Evolutionary conservation across 1,140 invertebrate species (phyloP).

Genomic region (Drosophila parvula): DNA sequence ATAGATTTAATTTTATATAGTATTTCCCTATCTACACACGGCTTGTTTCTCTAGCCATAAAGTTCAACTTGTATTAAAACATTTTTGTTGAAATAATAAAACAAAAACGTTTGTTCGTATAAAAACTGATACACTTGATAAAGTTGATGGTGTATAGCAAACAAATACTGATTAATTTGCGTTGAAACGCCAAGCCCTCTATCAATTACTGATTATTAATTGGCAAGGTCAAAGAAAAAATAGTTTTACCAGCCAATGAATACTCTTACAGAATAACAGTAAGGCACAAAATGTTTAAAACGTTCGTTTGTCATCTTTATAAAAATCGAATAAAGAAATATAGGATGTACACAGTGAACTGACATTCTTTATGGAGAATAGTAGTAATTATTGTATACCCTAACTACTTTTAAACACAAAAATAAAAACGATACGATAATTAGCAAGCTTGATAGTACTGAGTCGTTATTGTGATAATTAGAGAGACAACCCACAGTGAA

Average conservation of each 20-base stretch:
- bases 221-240: not conserved
- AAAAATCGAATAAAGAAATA: not conserved
- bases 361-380: too few species aligned
- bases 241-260: not conserved
- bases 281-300: not conserved
- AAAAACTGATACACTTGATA: not conserved
- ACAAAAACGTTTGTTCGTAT: not conserved
- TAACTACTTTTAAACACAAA: not conserved
- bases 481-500: not conserved
- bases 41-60: not conserved
- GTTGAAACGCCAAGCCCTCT: not conserved
- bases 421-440: not conserved
- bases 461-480: constrained; percentile 6
- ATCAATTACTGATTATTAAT: constrained; percentile 10
- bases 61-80: not conserved
- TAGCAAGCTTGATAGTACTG: not conserved
- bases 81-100: not conserved
- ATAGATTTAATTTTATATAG: not conserved
- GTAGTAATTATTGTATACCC: not conserved
- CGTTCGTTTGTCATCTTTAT: not conserved
- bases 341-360: not conserved
- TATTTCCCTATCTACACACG: not conserved
- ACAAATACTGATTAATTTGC: constrained; percentile 1
- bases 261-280: not conserved
- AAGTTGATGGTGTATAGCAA: not conserved